phyloP scores from a whole-genome alignment of 1,140 invertebrate species.

The Chironomus tepperi region DNA sequence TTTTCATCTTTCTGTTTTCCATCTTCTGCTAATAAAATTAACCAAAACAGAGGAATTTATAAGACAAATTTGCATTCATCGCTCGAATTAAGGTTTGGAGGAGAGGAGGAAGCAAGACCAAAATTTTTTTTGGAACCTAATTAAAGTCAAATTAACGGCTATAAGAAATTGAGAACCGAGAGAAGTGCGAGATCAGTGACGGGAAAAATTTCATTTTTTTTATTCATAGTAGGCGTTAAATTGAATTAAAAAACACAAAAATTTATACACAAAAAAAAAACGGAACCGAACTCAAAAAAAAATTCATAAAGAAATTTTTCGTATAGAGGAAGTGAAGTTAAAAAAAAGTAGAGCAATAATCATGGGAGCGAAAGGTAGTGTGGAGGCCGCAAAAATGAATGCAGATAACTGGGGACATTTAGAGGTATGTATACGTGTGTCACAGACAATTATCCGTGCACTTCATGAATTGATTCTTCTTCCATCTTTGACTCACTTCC shows the following conservation, averaged over 20 bases:
- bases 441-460: too few relatives aligned
- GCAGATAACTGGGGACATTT: constrained; percentile 63
- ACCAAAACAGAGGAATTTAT: too few relatives aligned
- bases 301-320: constrained; percentile 12
- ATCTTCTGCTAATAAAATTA: too few relatives aligned
- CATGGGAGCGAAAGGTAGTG: constrained; percentile 65
- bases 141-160: not conserved
- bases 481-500: too few relatives aligned
- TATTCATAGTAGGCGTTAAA: not conserved
- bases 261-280: not conserved
- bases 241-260: too few relatives aligned
- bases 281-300: not conserved
- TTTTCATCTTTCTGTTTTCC: too few relatives aligned
- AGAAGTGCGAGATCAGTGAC: not conserved
- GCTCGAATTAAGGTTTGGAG: not conserved
- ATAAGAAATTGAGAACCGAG: not conserved
- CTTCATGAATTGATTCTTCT: too few relatives aligned
- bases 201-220: not conserved
- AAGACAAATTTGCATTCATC: not conserved
- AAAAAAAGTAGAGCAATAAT: constrained; percentile 25
- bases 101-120: too few relatives aligned
- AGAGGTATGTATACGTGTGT: constrained; percentile 50
- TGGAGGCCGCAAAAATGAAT: constrained; percentile 59
- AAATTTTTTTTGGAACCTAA: not conserved
- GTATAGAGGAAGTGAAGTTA: not conserved